These are phyloP conservation scores for Pseudorasbora parva DNA, from an alignment of 2,113 vertebrate species.

Conservation along the genomic window DNA sequence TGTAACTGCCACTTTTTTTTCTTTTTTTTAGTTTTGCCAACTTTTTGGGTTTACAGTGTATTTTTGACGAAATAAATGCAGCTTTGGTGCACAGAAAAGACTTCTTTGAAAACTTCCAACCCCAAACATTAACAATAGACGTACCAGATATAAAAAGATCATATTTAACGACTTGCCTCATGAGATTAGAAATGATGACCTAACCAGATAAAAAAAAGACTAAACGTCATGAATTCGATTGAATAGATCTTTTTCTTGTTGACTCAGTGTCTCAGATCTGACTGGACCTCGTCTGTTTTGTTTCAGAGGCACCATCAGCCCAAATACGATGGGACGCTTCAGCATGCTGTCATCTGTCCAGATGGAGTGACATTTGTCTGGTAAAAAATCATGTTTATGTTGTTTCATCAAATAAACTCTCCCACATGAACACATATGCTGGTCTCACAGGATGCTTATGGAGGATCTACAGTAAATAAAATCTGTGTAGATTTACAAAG, in stretches of 20 bases:
- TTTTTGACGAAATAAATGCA: neutral
- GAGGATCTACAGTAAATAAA: neutral
- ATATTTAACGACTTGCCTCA: neutral
- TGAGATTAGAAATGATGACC: neutral
- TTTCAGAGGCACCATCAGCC: conserved; percentile 13
- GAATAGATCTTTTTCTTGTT: neutral
- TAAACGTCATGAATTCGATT: neutral
- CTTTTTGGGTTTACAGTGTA: too few relatives aligned
- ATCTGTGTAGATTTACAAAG: neutral
- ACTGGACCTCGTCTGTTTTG: neutral
- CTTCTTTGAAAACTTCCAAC: too few relatives aligned
- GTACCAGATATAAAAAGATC: neutral
- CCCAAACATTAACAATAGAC: too few relatives aligned
- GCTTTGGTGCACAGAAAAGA: neutral
- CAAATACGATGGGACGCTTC: neutral
- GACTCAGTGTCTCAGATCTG: neutral
- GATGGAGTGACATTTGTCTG: neutral
- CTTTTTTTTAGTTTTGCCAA: too few relatives aligned
- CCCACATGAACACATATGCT: neutral
- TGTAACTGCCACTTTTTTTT: too few relatives aligned
- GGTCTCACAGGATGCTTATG: neutral
- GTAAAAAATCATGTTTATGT: neutral
- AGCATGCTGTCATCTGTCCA: neutral
- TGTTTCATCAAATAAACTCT: neutral
- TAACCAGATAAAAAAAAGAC: neutral